Percentiles rank a stretch among this genome's conserved stretches.
Conservation (phyloP, 2,888 invertebrate genomes). For the Diaphora mendica region DNA sequence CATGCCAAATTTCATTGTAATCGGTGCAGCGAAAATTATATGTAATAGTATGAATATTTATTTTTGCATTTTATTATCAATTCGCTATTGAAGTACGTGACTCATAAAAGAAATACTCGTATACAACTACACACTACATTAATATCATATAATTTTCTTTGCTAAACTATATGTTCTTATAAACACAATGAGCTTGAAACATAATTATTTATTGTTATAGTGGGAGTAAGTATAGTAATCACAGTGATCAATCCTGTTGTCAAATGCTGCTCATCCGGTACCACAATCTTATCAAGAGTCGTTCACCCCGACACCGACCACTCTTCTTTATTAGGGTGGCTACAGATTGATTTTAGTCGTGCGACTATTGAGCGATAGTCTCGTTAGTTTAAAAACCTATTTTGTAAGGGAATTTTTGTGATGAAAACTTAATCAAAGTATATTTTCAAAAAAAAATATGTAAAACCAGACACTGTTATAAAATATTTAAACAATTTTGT, state of each 20-base stretch:
- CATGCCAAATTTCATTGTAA: too few relatives aligned
- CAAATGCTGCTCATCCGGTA: conserved; percentile 51
- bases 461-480: not conserved
- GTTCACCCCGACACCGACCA: conserved; percentile 46
- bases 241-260: conserved; percentile 55
- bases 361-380: not conserved
- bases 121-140: not conserved
- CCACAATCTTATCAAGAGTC: conserved; percentile 53
- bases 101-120: too few relatives aligned
- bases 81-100: too few relatives aligned
- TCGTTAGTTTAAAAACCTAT: not conserved
- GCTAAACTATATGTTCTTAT: not conserved
- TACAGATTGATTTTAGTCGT: conserved; percentile 19
- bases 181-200: conserved; percentile 8
- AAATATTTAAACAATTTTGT: too few relatives aligned
- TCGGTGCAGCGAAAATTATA: too few relatives aligned
- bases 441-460: not conserved
- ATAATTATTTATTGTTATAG: conserved; percentile 18
- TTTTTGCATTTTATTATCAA: too few relatives aligned
- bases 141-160: not conserved
- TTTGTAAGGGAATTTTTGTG: not conserved
- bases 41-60: too few relatives aligned
- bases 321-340: conserved; percentile 18
- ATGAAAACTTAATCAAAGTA: not conserved
- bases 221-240: conserved; percentile 38